Evolutionary conservation across 2,888 invertebrate species (phyloP).

Genomic region (Bellardia bayeri): DNA sequence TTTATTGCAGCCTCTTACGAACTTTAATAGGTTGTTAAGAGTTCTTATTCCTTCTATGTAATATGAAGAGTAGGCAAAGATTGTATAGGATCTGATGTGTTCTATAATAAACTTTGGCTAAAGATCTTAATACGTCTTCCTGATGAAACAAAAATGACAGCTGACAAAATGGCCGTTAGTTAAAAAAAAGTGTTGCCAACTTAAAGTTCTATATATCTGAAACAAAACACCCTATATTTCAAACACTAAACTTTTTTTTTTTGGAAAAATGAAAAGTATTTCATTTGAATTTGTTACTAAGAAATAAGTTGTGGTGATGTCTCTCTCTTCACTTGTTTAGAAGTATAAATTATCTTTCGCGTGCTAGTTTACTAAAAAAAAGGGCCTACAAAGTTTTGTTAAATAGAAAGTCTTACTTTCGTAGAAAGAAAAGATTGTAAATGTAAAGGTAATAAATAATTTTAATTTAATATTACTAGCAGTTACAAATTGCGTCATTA

Average conservation of each 20-base stretch:
- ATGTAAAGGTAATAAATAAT: not conserved
- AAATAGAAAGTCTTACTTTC: constrained; percentile 26
- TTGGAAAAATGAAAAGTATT: not conserved
- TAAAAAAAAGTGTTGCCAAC: too few species aligned
- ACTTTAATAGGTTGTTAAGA: too few species aligned
- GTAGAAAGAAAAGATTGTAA: not conserved
- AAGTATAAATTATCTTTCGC: constrained; percentile 21
- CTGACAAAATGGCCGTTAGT: too few species aligned
- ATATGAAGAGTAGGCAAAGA: too few species aligned
- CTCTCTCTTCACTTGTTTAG: not conserved
- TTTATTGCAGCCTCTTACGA: too few species aligned
- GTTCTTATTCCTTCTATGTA: too few species aligned
- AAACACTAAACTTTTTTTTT: not conserved
- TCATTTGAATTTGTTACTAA: not conserved
- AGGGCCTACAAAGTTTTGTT: not conserved
- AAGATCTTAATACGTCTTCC: too few species aligned
- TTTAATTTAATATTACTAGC: not conserved
- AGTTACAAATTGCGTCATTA: not conserved
- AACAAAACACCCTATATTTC: not conserved
- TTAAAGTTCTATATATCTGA: too few species aligned
- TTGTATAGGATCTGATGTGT: too few species aligned
- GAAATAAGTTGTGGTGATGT: constrained; percentile 18
- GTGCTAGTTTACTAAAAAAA: not conserved
- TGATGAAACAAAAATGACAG: too few species aligned
- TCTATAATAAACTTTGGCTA: too few species aligned